phyloP scores from a whole-genome alignment of 2,888 invertebrate genomes.

The Drosophila infuscata region DNA sequence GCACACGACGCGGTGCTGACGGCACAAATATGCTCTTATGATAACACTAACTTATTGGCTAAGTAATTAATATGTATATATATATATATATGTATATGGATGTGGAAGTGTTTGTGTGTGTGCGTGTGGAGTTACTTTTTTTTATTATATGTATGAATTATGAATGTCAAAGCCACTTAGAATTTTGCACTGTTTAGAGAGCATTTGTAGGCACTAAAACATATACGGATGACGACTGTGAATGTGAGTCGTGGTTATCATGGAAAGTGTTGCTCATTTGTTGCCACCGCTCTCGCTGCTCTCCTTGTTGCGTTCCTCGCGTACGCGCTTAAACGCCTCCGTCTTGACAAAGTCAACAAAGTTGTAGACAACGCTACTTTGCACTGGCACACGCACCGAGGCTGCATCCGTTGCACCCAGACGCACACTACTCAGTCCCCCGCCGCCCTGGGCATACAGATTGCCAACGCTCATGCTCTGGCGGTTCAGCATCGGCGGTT shows the following conservation, averaged over 20 bases:
- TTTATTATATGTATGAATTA: constrained; percentile 37
- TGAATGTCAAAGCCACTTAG: constrained; percentile 53
- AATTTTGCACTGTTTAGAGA: constrained; percentile 49
- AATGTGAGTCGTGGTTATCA: constrained; percentile 34
- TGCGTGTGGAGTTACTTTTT: constrained; percentile 12
- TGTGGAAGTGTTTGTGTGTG: constrained; percentile 23
- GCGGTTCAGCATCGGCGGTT: constrained; percentile 83
- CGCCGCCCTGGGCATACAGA: constrained; percentile 69
- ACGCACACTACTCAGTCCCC: constrained; percentile 51
- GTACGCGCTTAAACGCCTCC: constrained; percentile 94
- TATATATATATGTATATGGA: constrained; percentile 35
- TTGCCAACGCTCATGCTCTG: constrained; percentile 80
- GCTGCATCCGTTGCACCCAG: constrained; percentile 82
- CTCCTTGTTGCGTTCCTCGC: constrained; percentile 87
- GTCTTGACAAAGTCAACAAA: constrained; percentile 98
- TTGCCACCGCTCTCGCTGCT: constrained; percentile 61
- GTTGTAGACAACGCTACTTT: constrained; percentile 90
- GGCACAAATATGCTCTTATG: constrained; percentile 36
- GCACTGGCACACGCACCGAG: constrained; percentile 85
- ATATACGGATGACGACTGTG: constrained; percentile 43
- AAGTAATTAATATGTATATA: constrained; percentile 39
- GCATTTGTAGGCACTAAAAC: constrained; percentile 61
- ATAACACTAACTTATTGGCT: constrained; percentile 40
- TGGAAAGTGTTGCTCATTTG: constrained; percentile 38
- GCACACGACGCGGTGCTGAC: constrained; percentile 15